Evolutionary conservation across 2,888 invertebrate genomes (phyloP), one percentile per base, ranked within the genome.

Genomic region (Mantis religiosa): DNA sequence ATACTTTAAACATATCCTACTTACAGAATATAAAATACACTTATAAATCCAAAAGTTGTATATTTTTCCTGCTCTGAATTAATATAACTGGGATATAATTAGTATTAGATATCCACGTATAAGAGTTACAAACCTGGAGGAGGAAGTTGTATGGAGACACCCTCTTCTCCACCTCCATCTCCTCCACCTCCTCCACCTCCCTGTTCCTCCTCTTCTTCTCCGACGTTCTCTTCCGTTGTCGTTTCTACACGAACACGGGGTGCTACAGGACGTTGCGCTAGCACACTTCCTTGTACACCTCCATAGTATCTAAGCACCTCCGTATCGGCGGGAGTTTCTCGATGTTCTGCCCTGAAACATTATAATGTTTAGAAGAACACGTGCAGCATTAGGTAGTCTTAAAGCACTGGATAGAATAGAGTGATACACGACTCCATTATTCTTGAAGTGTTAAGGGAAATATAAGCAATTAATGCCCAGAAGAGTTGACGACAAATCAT

Each of bases 261-360:
- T 20, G 84, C 84, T 28, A 85, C 88, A 2, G 89, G 89, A 83
- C 88, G 89, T 47, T 81, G 87, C 41, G 87, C 82, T 25, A 89
- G 86, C 41, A 88, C 87, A 34, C 81, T 85, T 0, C 97, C 97
- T 91, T 95, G 95, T 2, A 95, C 95, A 54, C 96, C 96, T 1
- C 97, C 97, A 92, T 97, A 97, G 92, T 95, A 97, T 25, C 96
- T 95, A 83, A 96, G 92, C 88, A 92, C 87, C 27, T 87, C 87
- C 1, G 34, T 14, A 6, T 82, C 34, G 14, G 82, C n/a, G 4
- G 87, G 87, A 1, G 34, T 27, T 3, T n/a, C 28, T 7, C 87
- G 28, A 28, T 87, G 87, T 27, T 87, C 87, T 9, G 54, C 82
- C 82, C 87, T 87, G 41, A 34, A 15, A 87, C 25, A 71, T 1